phyloP scores from a whole-genome alignment of 2,113 vertebrate species.

The Chamaea fasciata region DNA sequence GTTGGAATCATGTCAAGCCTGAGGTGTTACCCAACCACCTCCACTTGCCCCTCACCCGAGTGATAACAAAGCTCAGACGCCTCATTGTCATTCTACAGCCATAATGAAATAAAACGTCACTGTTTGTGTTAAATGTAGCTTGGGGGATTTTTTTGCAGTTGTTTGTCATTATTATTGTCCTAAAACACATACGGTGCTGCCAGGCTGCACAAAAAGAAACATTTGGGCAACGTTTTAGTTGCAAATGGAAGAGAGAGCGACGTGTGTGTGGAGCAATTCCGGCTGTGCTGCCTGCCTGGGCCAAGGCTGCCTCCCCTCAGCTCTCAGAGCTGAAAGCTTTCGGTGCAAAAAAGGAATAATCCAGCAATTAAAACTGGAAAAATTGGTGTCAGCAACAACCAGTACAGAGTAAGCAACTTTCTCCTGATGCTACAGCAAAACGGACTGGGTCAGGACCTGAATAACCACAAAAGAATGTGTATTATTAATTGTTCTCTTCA shows the following conservation, averaged over 20 bases:
- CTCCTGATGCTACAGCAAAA: not conserved
- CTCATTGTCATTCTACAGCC: not conserved
- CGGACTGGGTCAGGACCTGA: not conserved
- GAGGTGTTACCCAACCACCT: not conserved
- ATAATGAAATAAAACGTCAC: not conserved
- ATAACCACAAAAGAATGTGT: not conserved
- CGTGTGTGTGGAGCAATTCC: not conserved
- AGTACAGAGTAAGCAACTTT: not conserved
- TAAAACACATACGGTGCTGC: not conserved
- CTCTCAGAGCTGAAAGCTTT: not conserved
- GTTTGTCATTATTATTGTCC: not conserved
- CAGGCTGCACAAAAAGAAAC: not conserved
- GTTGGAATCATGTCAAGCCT: not conserved
- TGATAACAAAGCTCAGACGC: not conserved
- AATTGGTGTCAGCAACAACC: not conserved
- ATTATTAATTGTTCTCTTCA: not conserved
- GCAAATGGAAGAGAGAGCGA: not conserved
- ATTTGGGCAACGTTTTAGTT: accelerated
- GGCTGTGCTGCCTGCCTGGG: not conserved
- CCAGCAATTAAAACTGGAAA: not conserved
- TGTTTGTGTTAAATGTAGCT: not conserved
- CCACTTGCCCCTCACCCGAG: not conserved
- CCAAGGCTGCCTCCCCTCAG: not conserved
- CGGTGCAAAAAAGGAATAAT: not conserved
- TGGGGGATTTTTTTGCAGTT: not conserved